These are phyloP conservation scores for Odontophorus gujanensis DNA, from an alignment of 2,113 vertebrate species.

Conservation along the genomic window DNA sequence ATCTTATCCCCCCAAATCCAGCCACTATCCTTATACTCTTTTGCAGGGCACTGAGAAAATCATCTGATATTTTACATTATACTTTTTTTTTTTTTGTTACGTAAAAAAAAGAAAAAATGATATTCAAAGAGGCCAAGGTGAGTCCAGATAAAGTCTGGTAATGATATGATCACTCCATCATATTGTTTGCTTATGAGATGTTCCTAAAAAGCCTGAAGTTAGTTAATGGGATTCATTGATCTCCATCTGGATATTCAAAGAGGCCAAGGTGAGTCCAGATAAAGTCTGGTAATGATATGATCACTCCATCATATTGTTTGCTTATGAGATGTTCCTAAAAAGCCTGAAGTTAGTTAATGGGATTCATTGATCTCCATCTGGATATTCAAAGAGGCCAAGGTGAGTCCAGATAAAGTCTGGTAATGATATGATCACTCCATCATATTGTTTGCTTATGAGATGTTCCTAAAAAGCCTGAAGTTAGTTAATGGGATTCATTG, in stretches of 20 bases:
- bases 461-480: background rate
- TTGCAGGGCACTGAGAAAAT: background rate
- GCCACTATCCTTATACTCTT: background rate
- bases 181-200: background rate
- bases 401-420: accelerated
- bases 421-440: too few species aligned
- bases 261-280: background rate
- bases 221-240: background rate
- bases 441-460: background rate
- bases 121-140: background rate
- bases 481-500: background rate
- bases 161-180: too few species aligned
- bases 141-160: accelerated
- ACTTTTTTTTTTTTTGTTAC: background rate
- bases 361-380: too few species aligned
- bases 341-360: background rate
- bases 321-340: background rate
- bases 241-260: background rate
- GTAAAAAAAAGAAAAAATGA: background rate
- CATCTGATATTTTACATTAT: background rate
- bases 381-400: background rate
- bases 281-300: accelerated
- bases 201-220: background rate
- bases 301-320: too few species aligned
- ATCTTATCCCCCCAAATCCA: background rate